Evolutionary conservation across 2,113 vertebrate species (phyloP).

Genomic region (Melanerpes aurifrons): DNA sequence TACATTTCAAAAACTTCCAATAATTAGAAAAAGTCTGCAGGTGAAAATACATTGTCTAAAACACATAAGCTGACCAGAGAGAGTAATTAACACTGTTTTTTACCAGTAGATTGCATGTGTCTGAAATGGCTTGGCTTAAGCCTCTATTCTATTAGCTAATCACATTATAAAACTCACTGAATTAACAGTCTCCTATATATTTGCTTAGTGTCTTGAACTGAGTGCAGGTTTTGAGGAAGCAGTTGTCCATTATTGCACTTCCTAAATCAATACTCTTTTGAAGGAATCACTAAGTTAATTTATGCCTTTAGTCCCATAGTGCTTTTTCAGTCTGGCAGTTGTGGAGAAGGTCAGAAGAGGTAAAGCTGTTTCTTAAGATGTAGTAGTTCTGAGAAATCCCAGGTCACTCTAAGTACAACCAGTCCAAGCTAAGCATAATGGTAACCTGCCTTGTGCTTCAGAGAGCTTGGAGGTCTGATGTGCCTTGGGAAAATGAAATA

Average conservation of each 20-base stretch:
- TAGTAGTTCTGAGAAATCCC: constrained; percentile 39
- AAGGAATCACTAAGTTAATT: constrained; percentile 53
- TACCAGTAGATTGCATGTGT: not conserved
- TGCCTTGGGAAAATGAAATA: constrained; percentile 35
- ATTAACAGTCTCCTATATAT: not conserved
- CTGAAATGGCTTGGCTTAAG: not conserved
- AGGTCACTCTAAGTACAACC: constrained; percentile 51
- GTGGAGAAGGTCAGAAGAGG: constrained; percentile 6
- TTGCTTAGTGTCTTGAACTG: not conserved
- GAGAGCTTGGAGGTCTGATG: not conserved
- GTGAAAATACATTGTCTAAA: not conserved
- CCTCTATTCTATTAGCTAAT: not conserved
- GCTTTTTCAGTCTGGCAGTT: constrained; percentile 28
- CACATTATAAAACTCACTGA: not conserved
- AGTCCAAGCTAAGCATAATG: constrained; percentile 4
- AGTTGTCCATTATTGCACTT: not conserved
- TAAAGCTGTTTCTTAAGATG: constrained; percentile 47
- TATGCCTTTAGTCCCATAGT: constrained; percentile 5
- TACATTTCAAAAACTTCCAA: not conserved
- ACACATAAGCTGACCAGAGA: not conserved
- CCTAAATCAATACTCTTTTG: constrained; percentile 29
- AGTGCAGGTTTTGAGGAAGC: not conserved
- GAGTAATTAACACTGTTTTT: not conserved
- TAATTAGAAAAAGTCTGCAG: not conserved
- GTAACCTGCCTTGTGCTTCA: constrained; percentile 38